Evolutionary conservation across 2,113 vertebrate genomes (phyloP).

Genomic region (Anolis sagrei): DNA sequence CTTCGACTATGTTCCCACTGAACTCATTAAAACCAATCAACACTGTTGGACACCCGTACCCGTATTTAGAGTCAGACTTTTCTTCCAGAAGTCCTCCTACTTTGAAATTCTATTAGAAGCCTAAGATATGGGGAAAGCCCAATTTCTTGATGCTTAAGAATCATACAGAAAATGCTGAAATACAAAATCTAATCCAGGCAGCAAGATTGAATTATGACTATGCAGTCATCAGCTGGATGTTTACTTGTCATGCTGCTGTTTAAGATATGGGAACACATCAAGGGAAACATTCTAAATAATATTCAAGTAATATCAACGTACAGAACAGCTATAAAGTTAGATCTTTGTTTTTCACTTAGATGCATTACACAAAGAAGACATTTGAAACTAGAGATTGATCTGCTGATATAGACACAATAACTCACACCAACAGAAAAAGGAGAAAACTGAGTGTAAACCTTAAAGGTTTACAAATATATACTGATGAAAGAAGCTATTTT

Average conservation of each 20-base stretch:
- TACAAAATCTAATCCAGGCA: background rate
- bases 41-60: no score
- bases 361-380: background rate
- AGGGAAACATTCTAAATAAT: background rate
- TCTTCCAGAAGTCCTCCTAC: background rate
- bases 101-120: no score
- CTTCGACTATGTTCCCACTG: no score
- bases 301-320: background rate
- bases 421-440: conserved; percentile 3
- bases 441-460: conserved; percentile 17
- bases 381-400: background rate
- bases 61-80: background rate
- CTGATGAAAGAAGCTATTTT: conserved; percentile 13
- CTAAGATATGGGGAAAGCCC: background rate
- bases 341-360: background rate
- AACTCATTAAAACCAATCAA: no score
- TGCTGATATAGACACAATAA: background rate
- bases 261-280: background rate
- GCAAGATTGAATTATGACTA: background rate
- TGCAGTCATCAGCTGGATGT: background rate
- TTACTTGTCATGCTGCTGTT: background rate
- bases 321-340: background rate
- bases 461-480: background rate
- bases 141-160: background rate
- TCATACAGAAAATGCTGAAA: background rate